Percentiles rank a stretch among this genome's conserved stretches.
These are phyloP conservation scores for Eupithecia inturbata DNA, from an alignment of 2,888 invertebrate species.

Conservation along the genomic window DNA sequence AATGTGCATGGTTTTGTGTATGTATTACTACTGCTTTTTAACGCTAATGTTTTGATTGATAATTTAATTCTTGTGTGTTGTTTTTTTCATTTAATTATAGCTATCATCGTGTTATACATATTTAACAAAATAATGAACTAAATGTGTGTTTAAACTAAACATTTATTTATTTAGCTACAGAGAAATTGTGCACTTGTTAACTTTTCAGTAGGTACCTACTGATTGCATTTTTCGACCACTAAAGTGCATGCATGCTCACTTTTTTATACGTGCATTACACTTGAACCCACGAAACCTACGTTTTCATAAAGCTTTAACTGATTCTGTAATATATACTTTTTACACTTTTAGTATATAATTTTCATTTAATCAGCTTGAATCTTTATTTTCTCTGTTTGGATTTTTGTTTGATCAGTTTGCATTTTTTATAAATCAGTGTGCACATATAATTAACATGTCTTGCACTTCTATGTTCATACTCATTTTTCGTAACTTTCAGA, in stretches of 20 bases:
- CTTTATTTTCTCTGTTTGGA: background rate
- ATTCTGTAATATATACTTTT: background rate
- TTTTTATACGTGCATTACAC: background rate
- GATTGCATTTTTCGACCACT: background rate
- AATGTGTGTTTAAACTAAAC: background rate
- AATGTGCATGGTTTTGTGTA: background rate
- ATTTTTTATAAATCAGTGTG: background rate
- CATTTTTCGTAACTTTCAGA: slow-evolving; percentile 67
- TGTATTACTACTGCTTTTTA: background rate
- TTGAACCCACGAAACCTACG: background rate
- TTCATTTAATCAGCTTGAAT: background rate
- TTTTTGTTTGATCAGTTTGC: slow-evolving; percentile 1
- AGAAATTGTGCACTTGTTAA: background rate
- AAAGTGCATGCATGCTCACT: background rate
- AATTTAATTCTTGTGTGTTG: background rate
- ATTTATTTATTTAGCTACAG: background rate
- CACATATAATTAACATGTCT: slow-evolving; percentile 3
- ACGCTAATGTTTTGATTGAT: background rate
- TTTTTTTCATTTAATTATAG: background rate
- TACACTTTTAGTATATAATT: too few relatives aligned
- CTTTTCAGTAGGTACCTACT: background rate
- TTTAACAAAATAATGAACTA: background rate
- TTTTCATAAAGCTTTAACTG: background rate
- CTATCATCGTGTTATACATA: background rate
- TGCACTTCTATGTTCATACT: slow-evolving; percentile 41